These are phyloP conservation scores for Zaprionus inermis DNA, from an alignment of 1,140 invertebrate genomes.

Conservation along the genomic window DNA sequence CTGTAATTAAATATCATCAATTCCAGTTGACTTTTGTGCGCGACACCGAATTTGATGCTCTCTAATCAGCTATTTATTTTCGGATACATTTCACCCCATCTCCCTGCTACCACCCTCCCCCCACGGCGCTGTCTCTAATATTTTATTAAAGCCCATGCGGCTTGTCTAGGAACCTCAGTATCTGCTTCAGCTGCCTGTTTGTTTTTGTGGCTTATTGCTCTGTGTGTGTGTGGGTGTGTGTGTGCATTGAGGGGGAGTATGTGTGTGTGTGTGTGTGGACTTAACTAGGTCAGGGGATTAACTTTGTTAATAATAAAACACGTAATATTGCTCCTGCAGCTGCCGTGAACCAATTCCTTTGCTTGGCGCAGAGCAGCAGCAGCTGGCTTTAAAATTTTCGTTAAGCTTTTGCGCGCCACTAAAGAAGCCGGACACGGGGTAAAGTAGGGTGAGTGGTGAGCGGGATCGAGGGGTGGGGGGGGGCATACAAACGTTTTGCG, in stretches of 20 bases:
- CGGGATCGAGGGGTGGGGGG: no score
- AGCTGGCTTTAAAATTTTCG: conserved; percentile 57
- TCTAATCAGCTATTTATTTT: conserved; percentile 54
- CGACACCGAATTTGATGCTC: conserved; percentile 38
- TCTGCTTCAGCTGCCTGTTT: conserved; percentile 7
- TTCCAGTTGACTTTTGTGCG: conserved; percentile 39
- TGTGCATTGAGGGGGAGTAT: neutral
- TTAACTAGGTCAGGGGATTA: conserved; percentile 70
- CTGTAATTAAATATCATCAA: conserved; percentile 51
- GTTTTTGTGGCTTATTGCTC: neutral
- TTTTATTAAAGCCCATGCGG: conserved; percentile 52
- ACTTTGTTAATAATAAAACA: conserved; percentile 72
- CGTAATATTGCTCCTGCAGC: conserved; percentile 65
- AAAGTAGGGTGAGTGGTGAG: neutral
- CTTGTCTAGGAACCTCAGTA: conserved; percentile 30
- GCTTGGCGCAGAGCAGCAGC: conserved; percentile 24
- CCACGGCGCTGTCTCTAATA: conserved; percentile 34
- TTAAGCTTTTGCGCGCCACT: conserved; percentile 38
- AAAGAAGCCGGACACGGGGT: conserved; percentile 21
- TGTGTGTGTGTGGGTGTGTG: conserved; percentile 11
- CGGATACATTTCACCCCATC: conserved; percentile 1
- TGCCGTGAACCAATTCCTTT: conserved; percentile 49
- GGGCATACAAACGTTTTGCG: conserved; percentile 16
- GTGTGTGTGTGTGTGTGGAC: conserved; percentile 38
- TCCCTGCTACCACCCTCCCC: neutral